Conservation (phyloP, 2,113 vertebrate species). For the Colistium nudipinnis region DNA sequence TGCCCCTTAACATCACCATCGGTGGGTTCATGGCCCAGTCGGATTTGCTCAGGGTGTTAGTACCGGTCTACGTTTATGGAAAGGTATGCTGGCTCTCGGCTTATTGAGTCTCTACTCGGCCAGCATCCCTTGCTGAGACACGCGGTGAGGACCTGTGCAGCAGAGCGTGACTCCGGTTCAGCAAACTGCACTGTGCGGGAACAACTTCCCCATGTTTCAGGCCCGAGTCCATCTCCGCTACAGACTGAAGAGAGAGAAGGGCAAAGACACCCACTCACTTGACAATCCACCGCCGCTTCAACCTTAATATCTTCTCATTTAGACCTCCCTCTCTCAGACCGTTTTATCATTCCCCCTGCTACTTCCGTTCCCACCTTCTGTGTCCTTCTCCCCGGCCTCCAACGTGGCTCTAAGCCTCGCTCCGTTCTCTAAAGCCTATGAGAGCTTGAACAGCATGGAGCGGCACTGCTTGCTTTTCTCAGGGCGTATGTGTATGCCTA, state of each 20-base stretch:
- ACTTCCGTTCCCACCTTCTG: slow-evolving; percentile 32
- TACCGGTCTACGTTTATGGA: slow-evolving; percentile 42
- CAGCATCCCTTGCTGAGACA: too few species aligned
- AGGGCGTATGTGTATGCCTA: slow-evolving; percentile 28
- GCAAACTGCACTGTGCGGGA: slow-evolving; percentile 61
- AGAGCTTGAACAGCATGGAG: slow-evolving; percentile 41
- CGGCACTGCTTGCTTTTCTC: slow-evolving; percentile 28
- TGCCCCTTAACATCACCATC: slow-evolving; percentile 29
- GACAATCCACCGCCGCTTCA: slow-evolving; percentile 57
- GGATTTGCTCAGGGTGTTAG: slow-evolving; percentile 30
- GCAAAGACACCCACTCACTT: slow-evolving; percentile 61
- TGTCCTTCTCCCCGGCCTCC: slow-evolving; percentile 45
- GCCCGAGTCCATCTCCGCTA: slow-evolving; percentile 51
- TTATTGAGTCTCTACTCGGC: slow-evolving; percentile 27
- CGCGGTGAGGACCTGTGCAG: too few species aligned
- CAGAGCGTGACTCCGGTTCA: slow-evolving; percentile 39
- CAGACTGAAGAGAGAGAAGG: slow-evolving; percentile 32
- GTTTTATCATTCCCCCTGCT: slow-evolving; percentile 46
- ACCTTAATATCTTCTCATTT: slow-evolving; percentile 45
- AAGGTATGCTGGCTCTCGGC: slow-evolving; percentile 1
- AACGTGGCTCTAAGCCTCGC: slow-evolving; percentile 39
- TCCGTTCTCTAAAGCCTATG: slow-evolving; percentile 27
- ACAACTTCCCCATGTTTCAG: slow-evolving; percentile 57
- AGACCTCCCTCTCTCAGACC: slow-evolving; percentile 34
- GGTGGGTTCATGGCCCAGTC: slow-evolving; percentile 28